Conservation (phyloP, 1,140 invertebrate species). For the Wiebesia pumilae region DNA sequence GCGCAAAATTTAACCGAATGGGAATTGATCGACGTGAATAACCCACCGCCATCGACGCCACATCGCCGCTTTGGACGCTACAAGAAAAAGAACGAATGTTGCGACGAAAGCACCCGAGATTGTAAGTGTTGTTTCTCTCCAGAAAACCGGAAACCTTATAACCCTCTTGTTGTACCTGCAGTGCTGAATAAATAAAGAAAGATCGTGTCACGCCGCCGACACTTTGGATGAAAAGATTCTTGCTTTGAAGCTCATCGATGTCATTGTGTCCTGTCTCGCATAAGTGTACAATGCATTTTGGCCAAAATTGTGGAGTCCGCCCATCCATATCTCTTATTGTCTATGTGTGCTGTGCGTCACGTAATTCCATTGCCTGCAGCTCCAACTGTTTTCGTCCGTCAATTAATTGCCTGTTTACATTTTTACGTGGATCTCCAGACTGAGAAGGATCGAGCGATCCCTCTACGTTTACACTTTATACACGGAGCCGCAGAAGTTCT, state of each 20-base stretch:
- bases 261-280: slow-evolving; percentile 50
- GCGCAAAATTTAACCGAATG: slow-evolving; percentile 54
- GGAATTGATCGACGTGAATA: slow-evolving; percentile 57
- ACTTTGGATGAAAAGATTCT: slow-evolving; percentile 30
- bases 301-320: slow-evolving; percentile 43
- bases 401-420: slow-evolving; percentile 5
- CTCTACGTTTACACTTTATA: not conserved
- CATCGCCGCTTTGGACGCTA: slow-evolving; percentile 70
- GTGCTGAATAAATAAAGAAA: slow-evolving; percentile 1
- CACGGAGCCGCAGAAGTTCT: not conserved
- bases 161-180: slow-evolving; percentile 3
- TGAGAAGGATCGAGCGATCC: not conserved
- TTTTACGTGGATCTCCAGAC: not conserved
- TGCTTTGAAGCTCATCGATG: slow-evolving; percentile 49
- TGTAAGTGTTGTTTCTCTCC: slow-evolving; percentile 66
- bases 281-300: slow-evolving; percentile 45
- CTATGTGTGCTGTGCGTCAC: slow-evolving; percentile 13
- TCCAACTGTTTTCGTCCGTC: not conserved
- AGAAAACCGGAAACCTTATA: slow-evolving; percentile 6
- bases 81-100: slow-evolving; percentile 75
- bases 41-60: slow-evolving; percentile 60
- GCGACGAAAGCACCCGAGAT: slow-evolving; percentile 72
- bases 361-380: slow-evolving; percentile 31
- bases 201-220: slow-evolving; percentile 5
- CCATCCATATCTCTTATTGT: slow-evolving; percentile 13